These are phyloP conservation scores for Zoanthus solanderi DNA, from an alignment of 92 coral and sea anemone species.

Conservation along the genomic window DNA sequence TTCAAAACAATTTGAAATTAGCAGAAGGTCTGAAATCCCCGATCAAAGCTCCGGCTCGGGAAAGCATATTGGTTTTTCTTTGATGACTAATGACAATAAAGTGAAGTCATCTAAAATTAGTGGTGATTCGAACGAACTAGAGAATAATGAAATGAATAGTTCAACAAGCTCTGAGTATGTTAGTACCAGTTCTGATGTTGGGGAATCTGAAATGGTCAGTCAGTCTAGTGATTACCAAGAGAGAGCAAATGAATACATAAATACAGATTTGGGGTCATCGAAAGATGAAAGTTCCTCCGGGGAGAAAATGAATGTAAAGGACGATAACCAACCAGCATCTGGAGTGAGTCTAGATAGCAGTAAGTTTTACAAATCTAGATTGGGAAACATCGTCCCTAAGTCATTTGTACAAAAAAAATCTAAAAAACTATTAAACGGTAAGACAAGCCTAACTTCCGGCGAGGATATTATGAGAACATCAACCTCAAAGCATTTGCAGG, in stretches of 20 bases:
- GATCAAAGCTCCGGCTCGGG: constrained; percentile 26
- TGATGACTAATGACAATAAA: not conserved
- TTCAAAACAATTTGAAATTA: constrained; percentile 16
- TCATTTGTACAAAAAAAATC: not conserved
- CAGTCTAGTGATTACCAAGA: not conserved
- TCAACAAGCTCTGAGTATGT: constrained; percentile 25
- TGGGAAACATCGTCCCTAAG: not conserved
- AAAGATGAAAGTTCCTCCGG: not conserved
- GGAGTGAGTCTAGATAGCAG: not conserved
- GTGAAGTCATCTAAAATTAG: constrained; percentile 13
- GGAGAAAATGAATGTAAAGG: not conserved
- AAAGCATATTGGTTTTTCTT: not conserved
- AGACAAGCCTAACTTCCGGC: not conserved
- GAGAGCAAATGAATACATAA: not conserved
- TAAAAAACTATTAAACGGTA: not conserved
- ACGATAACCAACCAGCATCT: not conserved
- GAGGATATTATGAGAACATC: not conserved
- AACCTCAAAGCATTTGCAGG: not conserved
- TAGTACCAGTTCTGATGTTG: constrained; percentile 27
- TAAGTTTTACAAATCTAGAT: not conserved
- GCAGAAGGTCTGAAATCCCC: constrained; percentile 39
- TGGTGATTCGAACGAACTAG: constrained; percentile 33
- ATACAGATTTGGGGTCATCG: not conserved
- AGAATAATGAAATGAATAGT: constrained; percentile 18
- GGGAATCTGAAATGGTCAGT: not conserved